Evolutionary conservation across 1,140 invertebrate species (phyloP), one percentile per base, ranked within the genome.

Genomic region (Physella acuta): DNA sequence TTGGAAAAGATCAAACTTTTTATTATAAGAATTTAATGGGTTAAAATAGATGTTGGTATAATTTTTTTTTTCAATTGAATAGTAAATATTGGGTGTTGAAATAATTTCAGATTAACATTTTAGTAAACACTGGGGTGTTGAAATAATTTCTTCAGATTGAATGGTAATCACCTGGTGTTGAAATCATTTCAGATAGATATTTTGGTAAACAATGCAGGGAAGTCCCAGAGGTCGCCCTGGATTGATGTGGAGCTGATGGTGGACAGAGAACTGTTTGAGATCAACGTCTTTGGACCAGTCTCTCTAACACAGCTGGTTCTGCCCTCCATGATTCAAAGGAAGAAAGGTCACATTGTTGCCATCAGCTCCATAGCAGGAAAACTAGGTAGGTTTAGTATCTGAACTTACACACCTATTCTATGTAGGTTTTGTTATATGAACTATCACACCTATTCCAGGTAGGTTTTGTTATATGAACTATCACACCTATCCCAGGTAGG

Each of bases 251-350:
- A 92, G 1, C 58, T 93, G 0, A 77, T 86, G 61, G 92, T 95
- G 0, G 93, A 96, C 80, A 87, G 87, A 65, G 88, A 92, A 66
- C 84, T 94, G 71, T 93, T 95, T 78, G 89, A 94, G 28, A 77
- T 94, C 44, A 94, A 95, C 83, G 92, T 94, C 0, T 92, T 95
- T 72, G 88, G 90, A 0, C 83, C 90, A 3, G 75, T 96, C 0
- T 89, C 90, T 71, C 86, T 96, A 17, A 81, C 83, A 24, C 83
- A 80, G 31, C 73, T 69, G 14, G 81, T 86, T 0, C 65, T 86
- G 24, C 83, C 83, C 1, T 71, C 82, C 52, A 87, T 87, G 85
- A 70, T 83, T 20, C 71, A 78, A 17, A 74, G 78, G 26, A 76
- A 76, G 39, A 58, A 67, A 33, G 85, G 85, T 3, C 84, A 85